A percentile compares a stretch with the other conserved stretches of the same genome.
phyloP scores from a whole-genome alignment of 2,797 vertebrate species.

The Tenualosa thibaudeaui region DNA sequence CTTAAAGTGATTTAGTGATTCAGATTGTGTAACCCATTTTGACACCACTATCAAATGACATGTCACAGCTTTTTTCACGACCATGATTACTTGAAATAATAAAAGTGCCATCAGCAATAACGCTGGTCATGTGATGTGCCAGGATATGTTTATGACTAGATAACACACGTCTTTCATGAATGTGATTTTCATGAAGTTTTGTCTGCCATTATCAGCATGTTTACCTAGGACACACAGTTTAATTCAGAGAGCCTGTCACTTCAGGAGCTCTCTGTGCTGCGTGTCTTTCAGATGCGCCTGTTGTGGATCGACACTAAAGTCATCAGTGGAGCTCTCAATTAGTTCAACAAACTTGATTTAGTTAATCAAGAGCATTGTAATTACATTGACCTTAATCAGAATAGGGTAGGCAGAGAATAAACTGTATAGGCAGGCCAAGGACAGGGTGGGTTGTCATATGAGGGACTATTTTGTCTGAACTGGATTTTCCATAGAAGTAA shows the following conservation, averaged over 20 bases:
- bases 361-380: constrained; percentile 11
- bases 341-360: constrained; percentile 5
- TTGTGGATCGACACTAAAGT: not conserved
- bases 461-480: not conserved
- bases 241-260: not conserved
- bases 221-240: not conserved
- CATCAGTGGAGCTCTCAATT: constrained; percentile 11
- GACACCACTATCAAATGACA: not conserved
- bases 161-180: not conserved
- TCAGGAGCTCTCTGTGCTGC: not conserved
- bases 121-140: not conserved
- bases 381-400: constrained; percentile 24
- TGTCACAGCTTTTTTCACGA: not conserved
- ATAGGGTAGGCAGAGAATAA: not conserved
- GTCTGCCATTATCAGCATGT: not conserved
- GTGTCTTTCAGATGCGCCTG: not conserved
- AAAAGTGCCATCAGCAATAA: not conserved
- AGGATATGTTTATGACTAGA: not conserved
- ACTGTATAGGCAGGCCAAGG: not conserved
- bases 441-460: not conserved
- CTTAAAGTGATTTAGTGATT: not conserved
- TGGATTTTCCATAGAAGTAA: not conserved
- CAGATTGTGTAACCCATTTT: not conserved
- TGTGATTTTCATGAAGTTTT: not conserved
- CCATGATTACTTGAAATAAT: not conserved